Percentiles rank a stretch among this genome's conserved stretches.
phyloP scores from a whole-genome alignment of 1,140 invertebrate genomes.

The Samia ricini region DNA sequence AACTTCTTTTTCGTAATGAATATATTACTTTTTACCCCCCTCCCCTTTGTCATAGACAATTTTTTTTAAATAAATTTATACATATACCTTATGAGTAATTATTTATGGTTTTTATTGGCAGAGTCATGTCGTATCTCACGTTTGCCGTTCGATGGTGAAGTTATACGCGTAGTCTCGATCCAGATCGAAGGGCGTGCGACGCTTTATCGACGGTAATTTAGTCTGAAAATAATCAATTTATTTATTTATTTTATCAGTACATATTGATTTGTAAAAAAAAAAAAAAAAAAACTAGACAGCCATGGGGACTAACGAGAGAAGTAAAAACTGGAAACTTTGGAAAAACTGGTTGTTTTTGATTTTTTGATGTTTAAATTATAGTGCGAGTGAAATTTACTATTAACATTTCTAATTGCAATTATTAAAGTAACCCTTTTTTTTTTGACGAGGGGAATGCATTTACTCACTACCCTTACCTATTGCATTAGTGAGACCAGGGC shows the following conservation, averaged over 20 bases:
- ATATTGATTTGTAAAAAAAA: background rate
- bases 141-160: slow-evolving; percentile 67
- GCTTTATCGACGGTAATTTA: slow-evolving; percentile 62
- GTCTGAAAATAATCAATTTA: slow-evolving; percentile 49
- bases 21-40: no score
- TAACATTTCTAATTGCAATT: background rate
- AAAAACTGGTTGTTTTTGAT: background rate
- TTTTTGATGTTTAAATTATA: no score
- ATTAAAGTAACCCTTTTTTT: no score
- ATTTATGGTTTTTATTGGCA: background rate
- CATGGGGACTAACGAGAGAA: no score
- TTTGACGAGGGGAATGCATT: no score
- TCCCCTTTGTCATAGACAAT: background rate
- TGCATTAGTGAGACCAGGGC: no score
- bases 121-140: slow-evolving; percentile 55
- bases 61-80: background rate
- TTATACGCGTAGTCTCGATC: slow-evolving; percentile 74
- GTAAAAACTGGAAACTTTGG: no score
- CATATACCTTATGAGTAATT: background rate
- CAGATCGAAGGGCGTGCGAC: slow-evolving; percentile 72
- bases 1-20: no score
- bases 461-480: no score
- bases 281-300: no score
- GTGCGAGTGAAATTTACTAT: no score
- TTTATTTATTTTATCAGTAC: no score